These are phyloP conservation scores for Aulostomus chinensis DNA, from an alignment of 2,797 vertebrate species.

Conservation along the genomic window DNA sequence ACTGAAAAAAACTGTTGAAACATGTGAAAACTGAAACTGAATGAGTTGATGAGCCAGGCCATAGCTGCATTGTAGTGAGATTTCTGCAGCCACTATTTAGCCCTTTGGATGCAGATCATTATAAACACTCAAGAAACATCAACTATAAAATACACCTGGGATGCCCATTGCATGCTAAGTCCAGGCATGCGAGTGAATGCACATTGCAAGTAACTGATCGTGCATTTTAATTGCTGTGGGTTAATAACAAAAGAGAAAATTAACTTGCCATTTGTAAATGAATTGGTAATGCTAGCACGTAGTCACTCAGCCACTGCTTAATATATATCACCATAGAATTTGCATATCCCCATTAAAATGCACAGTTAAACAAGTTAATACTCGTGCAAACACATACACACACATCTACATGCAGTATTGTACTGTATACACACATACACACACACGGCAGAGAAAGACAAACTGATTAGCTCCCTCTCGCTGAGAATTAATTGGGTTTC, in stretches of 20 bases:
- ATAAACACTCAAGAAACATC: too few species aligned
- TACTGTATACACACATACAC: slow-evolving; percentile 22
- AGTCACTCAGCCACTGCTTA: slow-evolving; percentile 5
- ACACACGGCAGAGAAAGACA: slow-evolving; percentile 47
- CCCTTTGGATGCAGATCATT: slow-evolving; percentile 20
- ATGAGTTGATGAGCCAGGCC: too few species aligned
- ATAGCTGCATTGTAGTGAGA: too few species aligned
- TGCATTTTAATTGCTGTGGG: slow-evolving; percentile 19
- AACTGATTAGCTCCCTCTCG: slow-evolving; percentile 74
- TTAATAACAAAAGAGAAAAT: slow-evolving; percentile 12
- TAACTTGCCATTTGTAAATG: slow-evolving; percentile 23
- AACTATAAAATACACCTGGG: neutral
- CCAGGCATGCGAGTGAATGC: slow-evolving; percentile 10
- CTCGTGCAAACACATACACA: neutral
- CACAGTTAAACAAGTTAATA: neutral
- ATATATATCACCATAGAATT: slow-evolving; percentile 13
- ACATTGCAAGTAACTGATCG: neutral
- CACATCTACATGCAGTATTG: neutral
- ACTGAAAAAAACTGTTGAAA: too few species aligned
- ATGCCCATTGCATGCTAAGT: neutral
- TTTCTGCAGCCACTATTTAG: slow-evolving; percentile 6
- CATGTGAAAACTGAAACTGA: too few species aligned
- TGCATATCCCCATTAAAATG: slow-evolving; percentile 1
- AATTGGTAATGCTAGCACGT: slow-evolving; percentile 30
- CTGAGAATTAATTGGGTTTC: slow-evolving; percentile 80